These are phyloP conservation scores for Chamaedrilus cognettii DNA, from an alignment of 2,888 invertebrate species.

Conservation along the genomic window DNA sequence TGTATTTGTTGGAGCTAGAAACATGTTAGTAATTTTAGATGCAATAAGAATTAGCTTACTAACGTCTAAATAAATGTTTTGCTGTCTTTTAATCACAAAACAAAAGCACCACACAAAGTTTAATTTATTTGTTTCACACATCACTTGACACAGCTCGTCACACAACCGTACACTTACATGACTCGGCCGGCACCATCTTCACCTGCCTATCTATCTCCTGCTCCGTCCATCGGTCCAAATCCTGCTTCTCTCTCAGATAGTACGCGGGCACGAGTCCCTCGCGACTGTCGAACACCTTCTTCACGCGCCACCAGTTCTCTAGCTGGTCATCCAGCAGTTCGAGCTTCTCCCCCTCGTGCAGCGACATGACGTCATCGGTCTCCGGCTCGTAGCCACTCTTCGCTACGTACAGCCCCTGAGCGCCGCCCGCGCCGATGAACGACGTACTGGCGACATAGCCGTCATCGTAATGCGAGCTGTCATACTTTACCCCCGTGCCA, in stretches of 20 bases:
- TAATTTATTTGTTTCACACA: too few species aligned
- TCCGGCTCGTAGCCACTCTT: conserved; percentile 38
- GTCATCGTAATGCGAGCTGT: not conserved
- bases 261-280: conserved; percentile 36
- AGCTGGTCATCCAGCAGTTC: conserved; percentile 35
- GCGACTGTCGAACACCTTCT: conserved; percentile 34
- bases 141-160: too few species aligned
- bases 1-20: too few species aligned
- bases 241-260: conserved; percentile 31
- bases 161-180: conserved; percentile 30
- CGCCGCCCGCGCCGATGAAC: conserved; percentile 4
- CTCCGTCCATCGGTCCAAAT: conserved; percentile 31
- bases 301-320: conserved; percentile 39
- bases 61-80: too few species aligned
- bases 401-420: conserved; percentile 27
- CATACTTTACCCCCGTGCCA: not conserved
- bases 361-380: conserved; percentile 39
- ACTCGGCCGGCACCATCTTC: conserved; percentile 24
- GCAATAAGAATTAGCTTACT: too few species aligned
- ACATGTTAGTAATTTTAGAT: too few species aligned
- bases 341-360: conserved; percentile 41
- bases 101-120: too few species aligned
- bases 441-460: not conserved
- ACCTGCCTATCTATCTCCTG: conserved; percentile 27
- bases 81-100: too few species aligned